Conservation (phyloP, 2,113 vertebrate species). For the Verasper variegatus region DNA sequence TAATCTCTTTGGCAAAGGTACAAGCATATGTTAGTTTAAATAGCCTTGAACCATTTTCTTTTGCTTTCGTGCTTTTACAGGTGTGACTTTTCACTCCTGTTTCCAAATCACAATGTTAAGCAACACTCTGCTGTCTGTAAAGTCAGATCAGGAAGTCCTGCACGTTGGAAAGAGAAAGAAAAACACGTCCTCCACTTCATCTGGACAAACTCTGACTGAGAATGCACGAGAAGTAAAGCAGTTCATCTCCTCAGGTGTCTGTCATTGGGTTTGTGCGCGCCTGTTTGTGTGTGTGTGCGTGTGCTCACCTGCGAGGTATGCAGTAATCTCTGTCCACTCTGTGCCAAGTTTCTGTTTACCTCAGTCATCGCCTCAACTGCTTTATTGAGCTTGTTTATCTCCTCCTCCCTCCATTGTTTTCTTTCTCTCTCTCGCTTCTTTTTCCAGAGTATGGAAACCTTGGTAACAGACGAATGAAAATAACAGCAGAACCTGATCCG, state of each 20-base stretch:
- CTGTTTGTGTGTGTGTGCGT: conserved; percentile 18
- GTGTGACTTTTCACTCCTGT: conserved; percentile 39
- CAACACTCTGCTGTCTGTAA: not conserved
- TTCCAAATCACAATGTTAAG: conserved; percentile 15
- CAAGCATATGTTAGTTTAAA: too few species aligned
- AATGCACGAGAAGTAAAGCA: not conserved
- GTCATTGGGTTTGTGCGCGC: conserved; percentile 31
- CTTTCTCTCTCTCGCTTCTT: conserved; percentile 38
- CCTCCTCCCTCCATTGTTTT: conserved; percentile 73
- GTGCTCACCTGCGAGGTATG: conserved; percentile 64
- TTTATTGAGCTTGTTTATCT: conserved; percentile 70
- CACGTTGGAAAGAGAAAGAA: not conserved
- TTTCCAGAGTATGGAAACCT: conserved; percentile 41
- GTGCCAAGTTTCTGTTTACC: conserved; percentile 85
- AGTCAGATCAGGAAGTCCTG: not conserved
- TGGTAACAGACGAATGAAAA: conserved; percentile 62
- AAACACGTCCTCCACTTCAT: not conserved
- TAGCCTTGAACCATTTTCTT: not conserved
- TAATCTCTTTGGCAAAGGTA: too few species aligned
- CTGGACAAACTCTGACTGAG: conserved; percentile 11
- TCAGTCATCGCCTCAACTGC: conserved; percentile 60
- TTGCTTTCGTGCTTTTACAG: not conserved
- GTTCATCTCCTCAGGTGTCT: conserved; percentile 43
- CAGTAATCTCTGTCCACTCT: conserved; percentile 66
- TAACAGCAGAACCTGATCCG: conserved; percentile 64